phyloP scores from a whole-genome alignment of 2,113 vertebrate genomes.

The Chlamydotis undulata region DNA sequence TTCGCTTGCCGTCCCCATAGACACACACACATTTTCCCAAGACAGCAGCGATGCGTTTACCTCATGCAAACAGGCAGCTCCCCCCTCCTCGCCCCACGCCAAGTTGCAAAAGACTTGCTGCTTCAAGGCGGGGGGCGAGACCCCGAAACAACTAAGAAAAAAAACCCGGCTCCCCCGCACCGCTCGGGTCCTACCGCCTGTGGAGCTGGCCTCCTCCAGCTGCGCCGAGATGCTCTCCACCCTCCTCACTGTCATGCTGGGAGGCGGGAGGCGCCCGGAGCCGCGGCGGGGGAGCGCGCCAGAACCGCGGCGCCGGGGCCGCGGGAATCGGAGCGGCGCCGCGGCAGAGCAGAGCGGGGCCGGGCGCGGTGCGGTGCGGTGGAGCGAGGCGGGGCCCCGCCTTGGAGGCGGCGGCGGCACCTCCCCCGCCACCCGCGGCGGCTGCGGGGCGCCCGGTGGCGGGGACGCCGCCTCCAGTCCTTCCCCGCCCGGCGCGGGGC shows the following conservation, averaged over 20 bases:
- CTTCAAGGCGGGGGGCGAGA: background rate
- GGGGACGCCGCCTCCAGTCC: too few species aligned
- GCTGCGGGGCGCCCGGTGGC: too few species aligned
- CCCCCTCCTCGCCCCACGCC: background rate
- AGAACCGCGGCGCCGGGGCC: background rate
- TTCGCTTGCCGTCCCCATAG: background rate
- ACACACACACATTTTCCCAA: background rate
- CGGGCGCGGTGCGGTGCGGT: too few species aligned
- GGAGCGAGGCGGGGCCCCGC: too few species aligned
- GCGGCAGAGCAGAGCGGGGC: background rate
- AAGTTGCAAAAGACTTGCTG: background rate
- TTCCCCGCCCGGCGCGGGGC: background rate
- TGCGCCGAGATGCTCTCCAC: slow-evolving; percentile 85
- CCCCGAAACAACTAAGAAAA: background rate
- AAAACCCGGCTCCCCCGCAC: background rate
- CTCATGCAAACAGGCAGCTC: background rate
- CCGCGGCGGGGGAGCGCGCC: slow-evolving; percentile 2
- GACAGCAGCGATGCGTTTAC: background rate
- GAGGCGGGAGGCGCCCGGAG: background rate
- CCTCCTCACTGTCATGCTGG: slow-evolving; percentile 79
- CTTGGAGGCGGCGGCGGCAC: too few species aligned
- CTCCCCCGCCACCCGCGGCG: too few species aligned
- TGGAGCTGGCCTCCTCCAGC: slow-evolving; percentile 83
- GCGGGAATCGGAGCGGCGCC: background rate
- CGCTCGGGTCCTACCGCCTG: slow-evolving; percentile 84